Evolutionary conservation across 1,140 invertebrate species (phyloP).

Genomic region (Cydia splendana): DNA sequence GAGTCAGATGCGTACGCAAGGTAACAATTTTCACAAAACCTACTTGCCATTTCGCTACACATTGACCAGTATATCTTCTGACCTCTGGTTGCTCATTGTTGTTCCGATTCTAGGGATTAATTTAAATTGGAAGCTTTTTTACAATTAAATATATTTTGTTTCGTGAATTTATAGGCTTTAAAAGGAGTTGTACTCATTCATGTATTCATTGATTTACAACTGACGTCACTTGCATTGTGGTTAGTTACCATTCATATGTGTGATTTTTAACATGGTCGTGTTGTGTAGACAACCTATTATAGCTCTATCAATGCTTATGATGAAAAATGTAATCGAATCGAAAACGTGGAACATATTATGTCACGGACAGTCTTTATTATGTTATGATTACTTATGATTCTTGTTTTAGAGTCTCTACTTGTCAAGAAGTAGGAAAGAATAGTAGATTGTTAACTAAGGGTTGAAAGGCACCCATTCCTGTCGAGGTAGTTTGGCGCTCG

Average conservation of each 20-base stretch:
- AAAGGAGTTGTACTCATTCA: conserved; percentile 28
- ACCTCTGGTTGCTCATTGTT: background rate
- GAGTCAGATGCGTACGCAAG: background rate
- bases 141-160: background rate
- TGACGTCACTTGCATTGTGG: conserved; percentile 5
- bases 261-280: conserved; percentile 15
- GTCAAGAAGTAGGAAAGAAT: too few species aligned
- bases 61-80: background rate
- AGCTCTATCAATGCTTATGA: background rate
- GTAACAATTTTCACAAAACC: background rate
- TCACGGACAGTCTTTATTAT: too few species aligned
- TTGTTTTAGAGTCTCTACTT: too few species aligned
- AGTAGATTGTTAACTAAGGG: too few species aligned
- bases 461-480: too few species aligned
- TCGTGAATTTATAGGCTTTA: conserved; percentile 2
- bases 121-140: background rate
- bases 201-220: background rate
- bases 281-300: background rate
- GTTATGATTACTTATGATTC: too few species aligned
- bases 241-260: conserved; percentile 13
- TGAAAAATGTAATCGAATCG: background rate
- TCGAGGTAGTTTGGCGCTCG: too few species aligned
- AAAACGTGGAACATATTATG: background rate
- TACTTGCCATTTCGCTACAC: background rate
- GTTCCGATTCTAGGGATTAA: background rate